These are phyloP conservation scores for Heteronetta atricapilla DNA, from an alignment of 2,113 vertebrate genomes.

Conservation along the genomic window DNA sequence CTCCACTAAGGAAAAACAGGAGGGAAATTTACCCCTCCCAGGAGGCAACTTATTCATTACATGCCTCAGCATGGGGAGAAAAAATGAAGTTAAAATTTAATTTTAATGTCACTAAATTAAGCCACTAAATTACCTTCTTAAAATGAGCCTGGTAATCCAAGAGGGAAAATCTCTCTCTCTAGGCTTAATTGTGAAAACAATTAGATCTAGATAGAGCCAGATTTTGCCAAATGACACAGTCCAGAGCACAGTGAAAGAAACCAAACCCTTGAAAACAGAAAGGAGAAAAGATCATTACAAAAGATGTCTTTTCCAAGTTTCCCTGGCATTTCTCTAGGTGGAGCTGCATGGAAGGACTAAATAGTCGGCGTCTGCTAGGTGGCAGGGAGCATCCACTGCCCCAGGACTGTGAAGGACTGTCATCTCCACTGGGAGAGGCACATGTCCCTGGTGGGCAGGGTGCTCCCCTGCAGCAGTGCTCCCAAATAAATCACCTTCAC, in stretches of 20 bases:
- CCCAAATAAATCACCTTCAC: not conserved
- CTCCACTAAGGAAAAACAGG: not conserved
- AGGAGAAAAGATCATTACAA: not conserved
- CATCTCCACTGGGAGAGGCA: not conserved
- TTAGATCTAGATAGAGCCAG: constrained; percentile 30
- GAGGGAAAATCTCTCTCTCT: constrained; percentile 49
- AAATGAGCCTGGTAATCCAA: constrained; percentile 43
- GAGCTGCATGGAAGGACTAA: not conserved
- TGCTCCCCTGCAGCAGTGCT: accelerated
- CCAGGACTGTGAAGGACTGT: not conserved
- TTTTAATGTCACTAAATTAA: constrained; percentile 48
- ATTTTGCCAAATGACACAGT: constrained; percentile 27
- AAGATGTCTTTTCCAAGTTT: not conserved
- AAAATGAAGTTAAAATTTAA: constrained; percentile 40
- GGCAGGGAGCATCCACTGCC: not conserved
- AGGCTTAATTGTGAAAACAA: constrained; percentile 63
- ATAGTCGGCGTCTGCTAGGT: accelerated
- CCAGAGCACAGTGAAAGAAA: constrained; percentile 41
- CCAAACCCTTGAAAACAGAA: constrained; percentile 16
- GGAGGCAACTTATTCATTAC: not conserved
- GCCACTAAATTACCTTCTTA: constrained; percentile 34
- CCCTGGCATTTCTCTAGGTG: not conserved
- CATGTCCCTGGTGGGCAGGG: accelerated
- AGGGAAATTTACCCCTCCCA: constrained; percentile 10
- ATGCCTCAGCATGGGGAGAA: not conserved